Base-by-base conservation (phyloP, 2,888 invertebrate species). In the Dione juno region DNA sequence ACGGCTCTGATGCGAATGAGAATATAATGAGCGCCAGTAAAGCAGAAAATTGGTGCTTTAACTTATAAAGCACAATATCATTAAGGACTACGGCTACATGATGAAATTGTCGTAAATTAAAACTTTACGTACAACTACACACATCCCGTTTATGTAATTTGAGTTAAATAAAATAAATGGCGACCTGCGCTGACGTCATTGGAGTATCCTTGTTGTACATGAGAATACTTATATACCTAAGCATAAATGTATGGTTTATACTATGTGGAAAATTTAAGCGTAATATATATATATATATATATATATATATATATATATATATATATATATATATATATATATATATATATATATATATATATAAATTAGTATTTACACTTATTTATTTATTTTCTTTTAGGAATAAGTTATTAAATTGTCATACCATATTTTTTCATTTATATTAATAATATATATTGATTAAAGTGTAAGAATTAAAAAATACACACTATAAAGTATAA, bases 1-100 rank as follows among this genome's bases (percentile, higher is more conserved):
- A 43, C 28, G 45, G 48, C 66, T 63, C n/a, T 52, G 53, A 67
- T 28, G 35, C 50, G 52, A 70, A 72, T 63, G 64, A 66, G 69
- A 70, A 70, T 64, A 52, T 73, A 76, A 76, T 69, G 70, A 75
- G 66, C 37, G 67, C 50, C 19, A 58, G 53, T 50, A 70, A 70
- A 68, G 21, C 66, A 54, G 61, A 64, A 67, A 76, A 77, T 74
- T 73, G 65, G 68, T 70, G 66, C 45, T 71, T 59, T 68, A 66
- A 58, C 65, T 53, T 54, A 73, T 73, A 75, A 78, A 77, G 70
- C 77, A 77, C 66, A 64, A 69, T 72, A 77, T 79, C 75, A 79
- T 81, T 79, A 77, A 70, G 70, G 75, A 19, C 59, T 28, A 41
- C 58, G 41, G 41, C 19, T 41, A 14, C 7, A 43, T 28, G n/a